A percentile compares a stretch with the other conserved stretches of the same genome.
phyloP scores from a whole-genome alignment of 2,797 vertebrate species.

The Parauchenoglanis punctatus region DNA sequence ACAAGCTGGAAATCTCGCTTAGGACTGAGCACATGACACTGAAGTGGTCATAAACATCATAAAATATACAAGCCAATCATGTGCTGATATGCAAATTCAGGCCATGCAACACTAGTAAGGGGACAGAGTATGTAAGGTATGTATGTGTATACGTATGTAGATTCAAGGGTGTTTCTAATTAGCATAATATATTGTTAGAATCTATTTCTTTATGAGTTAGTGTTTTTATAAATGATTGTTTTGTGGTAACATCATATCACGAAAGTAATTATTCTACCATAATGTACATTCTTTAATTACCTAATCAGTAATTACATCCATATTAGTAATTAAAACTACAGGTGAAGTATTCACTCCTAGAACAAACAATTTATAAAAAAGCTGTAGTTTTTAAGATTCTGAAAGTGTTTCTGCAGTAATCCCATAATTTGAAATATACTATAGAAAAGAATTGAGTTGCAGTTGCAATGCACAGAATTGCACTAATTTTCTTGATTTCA shows the following conservation, averaged over 20 bases:
- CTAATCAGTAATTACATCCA: not conserved
- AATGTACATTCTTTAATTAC: not conserved
- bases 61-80: not conserved
- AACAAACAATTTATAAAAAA: not conserved
- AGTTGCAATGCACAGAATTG: not conserved
- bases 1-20: not conserved
- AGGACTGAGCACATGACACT: not conserved
- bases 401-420: not conserved
- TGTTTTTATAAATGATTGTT: not conserved
- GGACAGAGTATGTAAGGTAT: not conserved
- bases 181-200: not conserved
- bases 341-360: not conserved
- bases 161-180: not conserved
- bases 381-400: not conserved
- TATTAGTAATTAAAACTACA: not conserved
- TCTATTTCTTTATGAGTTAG: not conserved
- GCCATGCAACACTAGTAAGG: not conserved
- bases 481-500: not conserved
- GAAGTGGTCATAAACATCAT: not conserved
- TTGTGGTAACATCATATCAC: not conserved
- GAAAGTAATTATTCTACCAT: not conserved
- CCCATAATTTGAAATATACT: not conserved
- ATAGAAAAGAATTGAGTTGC: not conserved
- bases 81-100: slow-evolving; percentile 6
- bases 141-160: not conserved